phyloP scores from a whole-genome alignment of 1,140 invertebrate species.

The Laodelphax striatellus region DNA sequence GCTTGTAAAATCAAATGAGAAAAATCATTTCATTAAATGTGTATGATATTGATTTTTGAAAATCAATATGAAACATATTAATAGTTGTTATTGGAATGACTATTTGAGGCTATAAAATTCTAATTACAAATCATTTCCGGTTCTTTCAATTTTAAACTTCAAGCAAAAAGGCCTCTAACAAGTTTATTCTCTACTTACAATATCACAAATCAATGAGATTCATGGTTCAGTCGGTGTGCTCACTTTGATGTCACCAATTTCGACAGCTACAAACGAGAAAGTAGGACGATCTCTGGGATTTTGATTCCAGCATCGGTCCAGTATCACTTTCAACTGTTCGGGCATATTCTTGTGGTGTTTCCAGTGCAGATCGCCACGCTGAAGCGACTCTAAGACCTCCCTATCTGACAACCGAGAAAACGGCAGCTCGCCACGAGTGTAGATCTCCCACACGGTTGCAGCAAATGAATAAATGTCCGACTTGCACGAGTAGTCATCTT shows the following conservation, averaged over 20 bases:
- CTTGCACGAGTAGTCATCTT: constrained; percentile 86
- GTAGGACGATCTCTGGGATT: constrained; percentile 35
- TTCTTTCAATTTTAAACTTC: no score
- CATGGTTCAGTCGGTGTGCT: no score
- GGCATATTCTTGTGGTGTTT: constrained; percentile 23
- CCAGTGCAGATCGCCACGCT: constrained; percentile 29
- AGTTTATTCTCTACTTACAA: no score
- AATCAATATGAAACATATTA: no score
- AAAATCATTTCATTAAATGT: no score
- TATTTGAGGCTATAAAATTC: no score
- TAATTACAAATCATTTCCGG: no score
- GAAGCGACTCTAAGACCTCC: constrained; percentile 56
- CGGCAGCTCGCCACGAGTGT: constrained; percentile 74
- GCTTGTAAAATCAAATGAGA: no score
- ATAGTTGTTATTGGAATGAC: no score
- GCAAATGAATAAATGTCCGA: constrained; percentile 91
- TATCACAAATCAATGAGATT: no score
- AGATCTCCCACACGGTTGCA: constrained; percentile 83
- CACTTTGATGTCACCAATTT: constrained; percentile 16
- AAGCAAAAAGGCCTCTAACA: no score
- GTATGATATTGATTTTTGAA: no score
- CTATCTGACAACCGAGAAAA: constrained; percentile 71
- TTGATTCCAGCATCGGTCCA: constrained; percentile 30
- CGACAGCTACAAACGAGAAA: constrained; percentile 26
- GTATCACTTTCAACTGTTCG: constrained; percentile 26